phyloP scores from a whole-genome alignment of 1,140 invertebrate genomes.

The Bombus balteatus region DNA sequence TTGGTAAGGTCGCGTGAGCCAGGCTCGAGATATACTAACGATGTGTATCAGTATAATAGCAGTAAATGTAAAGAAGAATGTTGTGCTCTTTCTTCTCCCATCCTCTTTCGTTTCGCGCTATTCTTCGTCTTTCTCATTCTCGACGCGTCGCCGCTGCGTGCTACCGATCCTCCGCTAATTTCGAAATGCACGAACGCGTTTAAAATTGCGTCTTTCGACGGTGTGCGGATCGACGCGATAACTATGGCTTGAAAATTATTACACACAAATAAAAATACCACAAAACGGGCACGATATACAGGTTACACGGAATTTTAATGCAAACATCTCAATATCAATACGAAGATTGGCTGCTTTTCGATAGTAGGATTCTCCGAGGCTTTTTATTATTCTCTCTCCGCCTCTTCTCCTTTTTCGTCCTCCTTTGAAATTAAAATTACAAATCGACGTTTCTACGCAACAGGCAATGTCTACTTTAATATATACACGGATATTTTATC shows the following conservation, averaged over 20 bases:
- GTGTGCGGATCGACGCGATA: not conserved
- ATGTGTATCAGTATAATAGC: conserved; percentile 50
- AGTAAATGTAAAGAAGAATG: conserved; percentile 35
- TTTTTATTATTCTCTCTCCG: not conserved
- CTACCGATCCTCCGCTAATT: conserved; percentile 34
- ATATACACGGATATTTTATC: not conserved
- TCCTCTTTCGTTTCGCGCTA: not conserved
- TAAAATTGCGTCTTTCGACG: conserved; percentile 47
- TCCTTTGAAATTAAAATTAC: not conserved
- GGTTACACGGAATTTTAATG: not conserved
- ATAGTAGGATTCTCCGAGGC: not conserved
- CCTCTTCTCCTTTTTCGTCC: not conserved
- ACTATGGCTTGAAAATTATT: conserved; percentile 27
- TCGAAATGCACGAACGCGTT: conserved; percentile 35
- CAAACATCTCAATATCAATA: not conserved
- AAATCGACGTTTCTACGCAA: not conserved
- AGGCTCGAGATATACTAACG: conserved; percentile 28
- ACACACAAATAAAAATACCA: conserved; percentile 16
- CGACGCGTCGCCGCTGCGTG: not conserved
- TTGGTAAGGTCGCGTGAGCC: conserved; percentile 58
- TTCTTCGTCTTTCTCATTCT: too few species aligned
- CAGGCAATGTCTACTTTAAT: not conserved
- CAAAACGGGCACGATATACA: not conserved
- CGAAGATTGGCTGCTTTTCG: not conserved
- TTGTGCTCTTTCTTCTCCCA: not conserved